Conservation (phyloP, 1,140 invertebrate genomes). For the Bombus soroeensis region DNA sequence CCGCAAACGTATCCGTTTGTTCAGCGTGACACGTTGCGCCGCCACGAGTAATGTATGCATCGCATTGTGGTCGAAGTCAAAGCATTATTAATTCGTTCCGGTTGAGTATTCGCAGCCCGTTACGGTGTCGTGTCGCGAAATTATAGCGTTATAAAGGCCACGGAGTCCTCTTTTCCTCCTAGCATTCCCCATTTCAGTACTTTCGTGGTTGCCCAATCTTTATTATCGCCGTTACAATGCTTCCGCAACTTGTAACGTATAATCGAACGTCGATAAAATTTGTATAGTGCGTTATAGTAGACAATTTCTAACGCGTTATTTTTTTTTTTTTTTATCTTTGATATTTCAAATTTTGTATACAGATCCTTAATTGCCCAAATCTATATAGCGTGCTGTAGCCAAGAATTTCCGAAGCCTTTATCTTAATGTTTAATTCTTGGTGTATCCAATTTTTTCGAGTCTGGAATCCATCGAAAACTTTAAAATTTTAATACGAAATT, state of each 20-base stretch:
- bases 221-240: not conserved
- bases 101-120: slow-evolving; percentile 59
- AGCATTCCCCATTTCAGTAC: no score
- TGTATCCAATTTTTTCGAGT: no score
- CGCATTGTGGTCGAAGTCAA: slow-evolving; percentile 58
- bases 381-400: rapidly evolving
- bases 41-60: slow-evolving; percentile 58
- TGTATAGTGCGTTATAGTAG: no score
- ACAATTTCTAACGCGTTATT: no score
- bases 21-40: slow-evolving; percentile 49
- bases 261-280: no score
- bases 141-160: slow-evolving; percentile 64
- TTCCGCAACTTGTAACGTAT: no score
- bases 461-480: no score
- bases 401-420: not conserved
- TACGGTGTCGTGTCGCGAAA: slow-evolving; percentile 66
- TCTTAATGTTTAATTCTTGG: not conserved
- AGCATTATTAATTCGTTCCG: slow-evolving; percentile 64
- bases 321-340: not conserved
- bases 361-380: not conserved
- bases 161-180: not conserved
- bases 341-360: not conserved
- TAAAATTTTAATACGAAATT: no score
- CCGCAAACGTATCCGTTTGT: slow-evolving; percentile 50
- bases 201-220: not conserved